These are phyloP conservation scores for Eristalis intricaria DNA, from an alignment of 2,888 invertebrate genomes.

Conservation along the genomic window DNA sequence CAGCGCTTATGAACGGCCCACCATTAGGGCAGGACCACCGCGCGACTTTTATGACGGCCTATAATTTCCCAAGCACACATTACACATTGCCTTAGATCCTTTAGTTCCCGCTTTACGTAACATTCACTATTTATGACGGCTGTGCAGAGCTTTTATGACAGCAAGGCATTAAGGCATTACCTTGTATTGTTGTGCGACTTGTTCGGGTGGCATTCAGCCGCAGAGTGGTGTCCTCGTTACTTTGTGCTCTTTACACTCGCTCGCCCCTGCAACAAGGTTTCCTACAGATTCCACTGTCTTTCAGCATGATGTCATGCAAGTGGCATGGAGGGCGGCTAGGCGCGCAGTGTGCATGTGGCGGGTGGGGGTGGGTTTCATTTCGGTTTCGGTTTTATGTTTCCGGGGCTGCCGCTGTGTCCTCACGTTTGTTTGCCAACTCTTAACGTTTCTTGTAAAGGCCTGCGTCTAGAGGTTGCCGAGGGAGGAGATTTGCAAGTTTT, in stretches of 20 bases:
- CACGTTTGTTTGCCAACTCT: background rate
- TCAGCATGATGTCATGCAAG: background rate
- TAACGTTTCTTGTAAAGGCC: background rate
- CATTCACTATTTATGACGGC: slow-evolving; percentile 5
- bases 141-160: slow-evolving; percentile 2
- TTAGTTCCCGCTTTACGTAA: slow-evolving; percentile 12
- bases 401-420: background rate
- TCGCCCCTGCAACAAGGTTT: background rate
- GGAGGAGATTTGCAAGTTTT: background rate
- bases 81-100: slow-evolving; percentile 8
- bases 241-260: background rate
- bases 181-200: slow-evolving; percentile 6
- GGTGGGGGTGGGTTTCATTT: no score
- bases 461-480: no score
- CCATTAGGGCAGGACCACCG: background rate
- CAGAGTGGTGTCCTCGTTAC: slow-evolving; percentile 1
- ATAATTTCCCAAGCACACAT: slow-evolving; percentile 4
- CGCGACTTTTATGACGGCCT: slow-evolving; percentile 8
- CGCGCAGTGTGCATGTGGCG: background rate
- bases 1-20: background rate
- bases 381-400: background rate
- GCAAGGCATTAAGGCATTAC: slow-evolving; percentile 9
- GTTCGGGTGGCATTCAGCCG: slow-evolving; percentile 8
- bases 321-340: background rate
- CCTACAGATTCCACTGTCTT: background rate